Conservation (phyloP, 2,888 invertebrate genomes). For the Dione juno region DNA sequence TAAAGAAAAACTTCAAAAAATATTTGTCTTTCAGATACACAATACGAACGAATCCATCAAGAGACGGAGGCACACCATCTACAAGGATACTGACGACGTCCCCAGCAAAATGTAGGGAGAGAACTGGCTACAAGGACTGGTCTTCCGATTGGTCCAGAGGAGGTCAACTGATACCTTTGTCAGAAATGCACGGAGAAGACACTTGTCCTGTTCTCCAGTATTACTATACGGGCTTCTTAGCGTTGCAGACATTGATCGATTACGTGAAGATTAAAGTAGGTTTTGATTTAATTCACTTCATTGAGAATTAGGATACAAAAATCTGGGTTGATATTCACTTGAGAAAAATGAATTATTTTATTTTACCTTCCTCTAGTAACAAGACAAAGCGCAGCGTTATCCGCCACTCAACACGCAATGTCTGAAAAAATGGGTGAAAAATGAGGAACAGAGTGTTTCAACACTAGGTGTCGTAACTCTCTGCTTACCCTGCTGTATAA, state of each 20-base stretch:
- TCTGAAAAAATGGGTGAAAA: no score
- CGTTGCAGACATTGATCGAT: constrained; percentile 88
- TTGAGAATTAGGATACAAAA: no score
- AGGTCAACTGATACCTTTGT: constrained; percentile 72
- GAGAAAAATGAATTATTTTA: no score
- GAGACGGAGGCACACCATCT: constrained; percentile 84
- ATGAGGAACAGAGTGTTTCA: no score
- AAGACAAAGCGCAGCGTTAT: no score
- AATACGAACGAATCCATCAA: constrained; percentile 88
- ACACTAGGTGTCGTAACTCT: no score
- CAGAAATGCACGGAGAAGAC: constrained; percentile 87
- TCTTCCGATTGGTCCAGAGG: constrained; percentile 84
- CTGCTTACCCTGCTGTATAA: no score
- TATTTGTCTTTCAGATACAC: constrained; percentile 82
- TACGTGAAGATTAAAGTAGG: constrained; percentile 88
- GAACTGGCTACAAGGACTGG: constrained; percentile 81
- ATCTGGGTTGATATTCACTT: no score
- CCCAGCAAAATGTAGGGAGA: constrained; percentile 87
- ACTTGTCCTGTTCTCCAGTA: constrained; percentile 90
- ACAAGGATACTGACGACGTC: constrained; percentile 86
- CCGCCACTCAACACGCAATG: no score
- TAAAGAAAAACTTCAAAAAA: neutral
- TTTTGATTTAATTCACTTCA: neutral
- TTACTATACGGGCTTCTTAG: constrained; percentile 89
- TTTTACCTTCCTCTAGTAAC: no score